These are phyloP conservation scores for Mesembrinibis cayennensis DNA, from an alignment of 2,113 vertebrate genomes.

Conservation along the genomic window DNA sequence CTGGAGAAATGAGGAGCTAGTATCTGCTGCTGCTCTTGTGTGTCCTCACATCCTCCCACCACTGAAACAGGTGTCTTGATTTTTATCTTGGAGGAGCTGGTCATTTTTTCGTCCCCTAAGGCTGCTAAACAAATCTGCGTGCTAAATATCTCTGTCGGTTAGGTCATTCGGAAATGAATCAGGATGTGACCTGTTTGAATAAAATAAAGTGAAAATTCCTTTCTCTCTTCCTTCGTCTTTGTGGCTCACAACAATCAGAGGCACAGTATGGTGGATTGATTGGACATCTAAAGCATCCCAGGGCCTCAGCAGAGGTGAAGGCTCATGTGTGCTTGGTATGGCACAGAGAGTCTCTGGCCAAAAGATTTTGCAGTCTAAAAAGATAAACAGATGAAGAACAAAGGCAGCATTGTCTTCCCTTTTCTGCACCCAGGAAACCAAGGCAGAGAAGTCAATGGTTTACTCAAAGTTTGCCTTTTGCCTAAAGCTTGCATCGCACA, in stretches of 20 bases:
- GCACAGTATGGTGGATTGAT: not conserved
- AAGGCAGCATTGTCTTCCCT: not conserved
- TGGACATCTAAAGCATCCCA: not conserved
- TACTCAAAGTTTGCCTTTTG: not conserved
- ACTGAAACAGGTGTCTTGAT: not conserved
- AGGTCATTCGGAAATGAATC: not conserved
- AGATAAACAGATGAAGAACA: not conserved
- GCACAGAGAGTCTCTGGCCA: not conserved
- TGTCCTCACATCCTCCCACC: not conserved
- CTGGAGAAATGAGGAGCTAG: not conserved
- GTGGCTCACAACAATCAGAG: not conserved
- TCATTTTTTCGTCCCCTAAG: not conserved
- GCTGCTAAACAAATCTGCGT: not conserved
- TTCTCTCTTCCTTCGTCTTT: not conserved
- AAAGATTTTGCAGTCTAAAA: not conserved
- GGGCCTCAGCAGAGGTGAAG: not conserved
- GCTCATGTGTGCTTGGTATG: not conserved
- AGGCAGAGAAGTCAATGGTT: not conserved
- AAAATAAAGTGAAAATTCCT: not conserved
- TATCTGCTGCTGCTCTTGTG: not conserved
- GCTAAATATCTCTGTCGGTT: not conserved
- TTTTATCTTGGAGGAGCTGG: not conserved
- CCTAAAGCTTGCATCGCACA: not conserved
- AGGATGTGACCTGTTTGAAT: not conserved
- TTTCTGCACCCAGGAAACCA: not conserved